Evolutionary conservation across 2,113 vertebrate species (phyloP), one percentile per base, ranked within the genome.

Genomic region (Phaethon lepturus): DNA sequence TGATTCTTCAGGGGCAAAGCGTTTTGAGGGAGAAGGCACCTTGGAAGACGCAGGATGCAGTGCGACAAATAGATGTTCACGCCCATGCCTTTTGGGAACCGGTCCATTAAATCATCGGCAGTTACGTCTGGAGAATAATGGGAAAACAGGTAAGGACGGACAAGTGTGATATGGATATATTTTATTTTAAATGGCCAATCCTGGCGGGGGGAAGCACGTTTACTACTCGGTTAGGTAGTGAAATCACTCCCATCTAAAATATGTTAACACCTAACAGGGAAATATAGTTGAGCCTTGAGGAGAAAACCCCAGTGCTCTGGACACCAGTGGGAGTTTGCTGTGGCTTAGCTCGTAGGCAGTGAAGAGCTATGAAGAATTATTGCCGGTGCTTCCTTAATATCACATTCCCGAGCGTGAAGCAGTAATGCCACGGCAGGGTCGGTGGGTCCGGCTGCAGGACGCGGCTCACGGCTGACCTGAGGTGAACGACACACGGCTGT

Each of bases 1-100:
- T 79, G 96, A 90, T 66, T 95, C 94, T 97, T 94, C 73, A 94
- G 95, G 84, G 95, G 58, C 96, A 95, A 95, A 91, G 82, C 0
- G 0, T 15, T 89, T 94, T 75, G 94, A 89, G 35, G 44, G 35
- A 72, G 76, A 79, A 94, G 77, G 77, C 77, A 66, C 86, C 81
- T 62, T 85, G 88, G 79, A 94, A 93, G 29, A 31, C 2, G 10
- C 19, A 33, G 56, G 58, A 81, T 42, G 53, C 1, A 9, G 66
- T n/a, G 38, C 45, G 66, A 89, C 74, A 94, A 92, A 87, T 44
- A 56, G 66, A 64, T 19, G 22, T 76, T 69, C 49, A 40, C 1
- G 3, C 44, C 60, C 50, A 76, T 0, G 0, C 26, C 64, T 77
- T 92, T 31, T 10, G 86, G 73, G 78, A 86, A 4, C 10, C 0